phyloP scores from a whole-genome alignment of 2,113 vertebrate genomes.

The Salvator merianae region DNA sequence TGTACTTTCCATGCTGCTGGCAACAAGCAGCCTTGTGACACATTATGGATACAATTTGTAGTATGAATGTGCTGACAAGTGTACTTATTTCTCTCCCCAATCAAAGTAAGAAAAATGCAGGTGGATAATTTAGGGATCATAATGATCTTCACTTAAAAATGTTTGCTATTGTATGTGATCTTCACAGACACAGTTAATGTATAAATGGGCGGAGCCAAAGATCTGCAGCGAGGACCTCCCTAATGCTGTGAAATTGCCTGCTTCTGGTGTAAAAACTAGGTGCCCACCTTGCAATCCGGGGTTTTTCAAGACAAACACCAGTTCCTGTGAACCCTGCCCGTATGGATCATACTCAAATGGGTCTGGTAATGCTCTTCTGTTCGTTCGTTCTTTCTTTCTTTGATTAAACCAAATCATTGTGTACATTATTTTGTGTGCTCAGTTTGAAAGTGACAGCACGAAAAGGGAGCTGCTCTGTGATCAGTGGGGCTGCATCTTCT shows the following conservation, averaged over 20 bases:
- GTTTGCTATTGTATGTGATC: background rate
- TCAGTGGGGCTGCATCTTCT: background rate
- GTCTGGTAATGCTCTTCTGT: conserved; percentile 76
- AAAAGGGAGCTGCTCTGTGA: background rate
- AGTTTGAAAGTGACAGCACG: background rate
- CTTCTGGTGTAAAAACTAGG: conserved; percentile 78
- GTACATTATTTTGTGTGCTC: background rate
- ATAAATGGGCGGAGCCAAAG: conserved; percentile 95
- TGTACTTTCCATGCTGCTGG: too few species aligned
- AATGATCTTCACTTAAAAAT: background rate
- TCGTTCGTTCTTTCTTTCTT: too few species aligned
- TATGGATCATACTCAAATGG: conserved; percentile 87
- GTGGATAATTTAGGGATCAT: background rate
- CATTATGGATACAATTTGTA: too few species aligned
- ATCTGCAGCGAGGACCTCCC: conserved; percentile 83
- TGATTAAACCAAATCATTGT: background rate
- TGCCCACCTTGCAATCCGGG: conserved; percentile 96
- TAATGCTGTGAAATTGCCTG: conserved; percentile 78
- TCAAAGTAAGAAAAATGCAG: too few species aligned
- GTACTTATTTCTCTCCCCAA: too few species aligned
- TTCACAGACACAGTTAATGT: conserved; percentile 91
- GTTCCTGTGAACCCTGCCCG: conserved; percentile 85
- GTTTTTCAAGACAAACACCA: conserved; percentile 82
- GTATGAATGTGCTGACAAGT: too few species aligned
- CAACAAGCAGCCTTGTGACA: too few species aligned